A percentile compares a stretch with the other conserved stretches of the same genome.
phyloP scores from a whole-genome alignment of 2,113 vertebrate species.

The Acrocephalus kingi region DNA sequence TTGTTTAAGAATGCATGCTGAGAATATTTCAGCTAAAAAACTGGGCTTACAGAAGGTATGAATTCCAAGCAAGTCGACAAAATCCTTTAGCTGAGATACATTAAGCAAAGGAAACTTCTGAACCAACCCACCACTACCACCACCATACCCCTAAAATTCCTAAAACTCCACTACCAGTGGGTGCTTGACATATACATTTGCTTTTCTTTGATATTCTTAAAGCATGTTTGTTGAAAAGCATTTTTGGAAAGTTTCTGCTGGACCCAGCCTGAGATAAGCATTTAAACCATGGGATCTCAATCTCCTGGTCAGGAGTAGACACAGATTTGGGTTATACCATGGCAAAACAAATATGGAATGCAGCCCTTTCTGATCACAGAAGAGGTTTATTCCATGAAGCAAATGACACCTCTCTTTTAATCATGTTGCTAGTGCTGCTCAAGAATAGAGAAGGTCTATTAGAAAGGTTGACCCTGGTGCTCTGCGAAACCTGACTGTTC shows the following conservation, averaged over 20 bases:
- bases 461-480: not conserved
- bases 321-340: not conserved
- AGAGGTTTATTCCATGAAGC: not conserved
- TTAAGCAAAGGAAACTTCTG: not conserved
- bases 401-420: not conserved
- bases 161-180: not conserved
- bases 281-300: not conserved
- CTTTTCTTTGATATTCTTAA: not conserved
- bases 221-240: not conserved
- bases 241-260: not conserved
- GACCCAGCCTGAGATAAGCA: not conserved
- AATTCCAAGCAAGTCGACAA: not conserved
- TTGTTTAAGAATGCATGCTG: not conserved
- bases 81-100: not conserved
- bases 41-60: not conserved
- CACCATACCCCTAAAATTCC: not conserved
- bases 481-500: not conserved
- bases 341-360: not conserved
- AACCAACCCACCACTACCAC: not conserved
- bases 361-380: not conserved
- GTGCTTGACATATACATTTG: not conserved
- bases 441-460: not conserved
- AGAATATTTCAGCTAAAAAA: slow-evolving; percentile 15
- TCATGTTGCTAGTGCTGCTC: not conserved
- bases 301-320: not conserved